Base-by-base conservation (phyloP, 2,888 invertebrate genomes). In the Dastarcus helophoroides region DNA sequence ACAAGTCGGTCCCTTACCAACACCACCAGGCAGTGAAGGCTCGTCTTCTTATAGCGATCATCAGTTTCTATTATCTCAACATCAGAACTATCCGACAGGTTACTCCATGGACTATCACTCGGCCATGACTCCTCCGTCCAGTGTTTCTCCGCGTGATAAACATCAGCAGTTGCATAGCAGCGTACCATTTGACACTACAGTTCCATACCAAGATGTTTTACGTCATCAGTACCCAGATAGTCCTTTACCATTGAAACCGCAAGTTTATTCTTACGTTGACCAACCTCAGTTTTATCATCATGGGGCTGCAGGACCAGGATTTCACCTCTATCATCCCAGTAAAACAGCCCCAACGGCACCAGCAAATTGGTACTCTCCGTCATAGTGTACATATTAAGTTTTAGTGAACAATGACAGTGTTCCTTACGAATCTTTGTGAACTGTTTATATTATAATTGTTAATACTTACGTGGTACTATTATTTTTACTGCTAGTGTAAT, bases 111-210 rank as follows among this genome's bases (percentile, higher is more conserved):
- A 86, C 51, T 88, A 88, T 51, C 91, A 91, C 58, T 82, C 88
- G 22, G 88, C 89, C 26, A 93, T 94, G 86, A 93, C 93, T 3
- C 93, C 93, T 30, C 94, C 94, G 29, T 89, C 90, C n/a, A 93
- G 93, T 3, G 93, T 93, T 2, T 93, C 93, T 3, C 93, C 94
- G 0, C 71, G 91, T 37, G 93, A 93, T 53, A 88, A 78, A 46
- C 76, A 65, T 58, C 82, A 74, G 47, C 78, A 76, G 46, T 60
- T 65, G 35, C 68, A 67, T 35, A 50, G 55, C 46, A 22, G 21
- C 22, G 71, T 62, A 58, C 65, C 62, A 11, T 62, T 62, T 35
- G 65, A 59, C 42, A 63, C 56, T 36, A 58, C 53, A 48, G 67
- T 39, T 53, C 63, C 36, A 42, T 62, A 58, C 40, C 62, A 61